Evolutionary conservation across 2,113 vertebrate species (phyloP).

Genomic region (Upupa epops): DNA sequence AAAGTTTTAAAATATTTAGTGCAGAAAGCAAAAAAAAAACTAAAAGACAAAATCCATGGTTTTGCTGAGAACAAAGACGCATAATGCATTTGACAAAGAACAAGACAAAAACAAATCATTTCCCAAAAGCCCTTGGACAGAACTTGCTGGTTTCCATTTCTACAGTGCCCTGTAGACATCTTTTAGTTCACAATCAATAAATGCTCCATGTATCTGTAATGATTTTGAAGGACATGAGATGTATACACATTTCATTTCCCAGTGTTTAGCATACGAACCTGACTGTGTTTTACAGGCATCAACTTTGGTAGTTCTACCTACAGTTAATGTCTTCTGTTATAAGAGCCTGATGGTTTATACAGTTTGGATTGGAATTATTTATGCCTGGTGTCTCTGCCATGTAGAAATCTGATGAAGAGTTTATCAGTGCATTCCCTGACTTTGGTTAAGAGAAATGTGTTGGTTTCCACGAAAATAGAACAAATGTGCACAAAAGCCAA

Average conservation of each 20-base stretch:
- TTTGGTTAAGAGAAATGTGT: not conserved
- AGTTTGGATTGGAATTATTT: not conserved
- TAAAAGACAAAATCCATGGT: slow-evolving; percentile 53
- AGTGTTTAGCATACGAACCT: slow-evolving; percentile 39
- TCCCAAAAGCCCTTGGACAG: slow-evolving; percentile 22
- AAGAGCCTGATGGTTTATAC: not conserved
- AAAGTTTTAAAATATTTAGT: slow-evolving; percentile 74
- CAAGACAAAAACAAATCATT: slow-evolving; percentile 68
- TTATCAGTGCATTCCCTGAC: not conserved
- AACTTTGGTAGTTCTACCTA: slow-evolving; percentile 5
- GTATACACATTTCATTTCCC: slow-evolving; percentile 29
- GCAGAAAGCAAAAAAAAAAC: slow-evolving; percentile 34
- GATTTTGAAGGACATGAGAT: slow-evolving; percentile 67
- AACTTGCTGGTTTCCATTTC: slow-evolving; percentile 61
- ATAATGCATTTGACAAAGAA: slow-evolving; percentile 71
- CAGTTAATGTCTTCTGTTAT: not conserved
- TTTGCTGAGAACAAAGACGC: slow-evolving; percentile 70
- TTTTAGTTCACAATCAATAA: slow-evolving; percentile 60
- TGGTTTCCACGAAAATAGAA: not conserved
- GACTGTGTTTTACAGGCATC: slow-evolving; percentile 27
- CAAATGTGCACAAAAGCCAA: not conserved
- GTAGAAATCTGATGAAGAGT: not conserved
- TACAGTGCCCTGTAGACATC: slow-evolving; percentile 53
- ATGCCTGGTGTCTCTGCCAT: not conserved
- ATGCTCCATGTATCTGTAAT: slow-evolving; percentile 49